These are phyloP conservation scores for Stegostoma tigrinum DNA, from an alignment of 2,113 vertebrate genomes.

Conservation along the genomic window DNA sequence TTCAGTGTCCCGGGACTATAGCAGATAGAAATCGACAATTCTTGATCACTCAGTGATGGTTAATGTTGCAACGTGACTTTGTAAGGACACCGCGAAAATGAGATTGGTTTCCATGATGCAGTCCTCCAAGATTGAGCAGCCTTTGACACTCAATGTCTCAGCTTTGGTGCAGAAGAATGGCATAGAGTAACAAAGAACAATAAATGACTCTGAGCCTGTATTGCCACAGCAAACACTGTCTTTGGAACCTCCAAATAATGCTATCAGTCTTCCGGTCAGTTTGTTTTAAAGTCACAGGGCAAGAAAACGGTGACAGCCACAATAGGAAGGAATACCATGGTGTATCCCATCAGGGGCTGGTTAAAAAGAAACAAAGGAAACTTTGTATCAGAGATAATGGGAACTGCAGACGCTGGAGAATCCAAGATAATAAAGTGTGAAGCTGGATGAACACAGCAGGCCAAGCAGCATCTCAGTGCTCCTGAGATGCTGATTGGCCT, in stretches of 20 bases:
- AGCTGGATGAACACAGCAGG: too few species aligned
- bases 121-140: background rate
- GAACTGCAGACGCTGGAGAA: too few species aligned
- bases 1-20: background rate
- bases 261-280: background rate
- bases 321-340: background rate
- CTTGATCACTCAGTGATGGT: background rate
- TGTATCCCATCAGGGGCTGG: background rate
- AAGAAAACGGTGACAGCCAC: background rate
- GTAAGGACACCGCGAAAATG: background rate
- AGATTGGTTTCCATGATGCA: background rate
- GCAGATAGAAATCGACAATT: background rate
- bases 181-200: background rate
- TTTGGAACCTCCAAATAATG: background rate
- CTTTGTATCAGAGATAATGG: too few species aligned
- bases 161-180: background rate
- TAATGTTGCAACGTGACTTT: background rate
- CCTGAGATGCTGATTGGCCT: too few species aligned
- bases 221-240: background rate
- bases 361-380: too few species aligned
- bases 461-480: too few species aligned
- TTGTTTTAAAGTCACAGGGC: background rate
- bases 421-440: too few species aligned
- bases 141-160: background rate
- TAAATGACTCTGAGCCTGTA: background rate